Evolutionary conservation across 92 coral and sea anemone species (phyloP).

Genomic region (Palythoa grandiflora): DNA sequence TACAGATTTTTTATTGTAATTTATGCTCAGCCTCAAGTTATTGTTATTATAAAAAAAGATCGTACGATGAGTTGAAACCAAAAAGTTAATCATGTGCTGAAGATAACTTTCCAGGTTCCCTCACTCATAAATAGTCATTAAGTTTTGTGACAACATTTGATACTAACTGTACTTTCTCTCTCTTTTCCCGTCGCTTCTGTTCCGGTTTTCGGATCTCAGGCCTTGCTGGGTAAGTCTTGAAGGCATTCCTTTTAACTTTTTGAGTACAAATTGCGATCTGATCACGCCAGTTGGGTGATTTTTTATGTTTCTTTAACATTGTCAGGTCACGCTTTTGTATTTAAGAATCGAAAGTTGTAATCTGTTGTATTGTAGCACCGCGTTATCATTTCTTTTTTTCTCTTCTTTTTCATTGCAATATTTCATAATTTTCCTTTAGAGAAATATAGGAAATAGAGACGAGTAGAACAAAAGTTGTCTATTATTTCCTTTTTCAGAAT

Average conservation of each 20-base stretch:
- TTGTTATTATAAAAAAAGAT: not conserved
- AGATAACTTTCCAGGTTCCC: not conserved
- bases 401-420: too few relatives aligned
- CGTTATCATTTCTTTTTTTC: too few relatives aligned
- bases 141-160: not conserved
- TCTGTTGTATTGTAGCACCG: too few relatives aligned
- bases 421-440: too few relatives aligned
- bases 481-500: too few relatives aligned
- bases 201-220: constrained; percentile 36
- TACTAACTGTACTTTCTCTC: not conserved
- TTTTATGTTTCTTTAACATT: too few relatives aligned
- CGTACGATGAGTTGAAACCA: not conserved
- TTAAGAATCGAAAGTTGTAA: too few relatives aligned
- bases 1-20: not conserved
- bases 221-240: constrained; percentile 69
- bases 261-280: not conserved
- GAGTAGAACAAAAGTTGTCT: too few relatives aligned
- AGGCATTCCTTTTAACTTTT: not conserved
- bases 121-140: not conserved
- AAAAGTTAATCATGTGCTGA: not conserved
- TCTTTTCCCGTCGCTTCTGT: not conserved
- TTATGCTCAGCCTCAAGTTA: not conserved
- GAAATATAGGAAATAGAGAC: too few relatives aligned
- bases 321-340: too few relatives aligned
- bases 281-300: too few relatives aligned